Evolutionary conservation across 1,140 invertebrate genomes (phyloP).

Genomic region (Ceratosolen solmsi): DNA sequence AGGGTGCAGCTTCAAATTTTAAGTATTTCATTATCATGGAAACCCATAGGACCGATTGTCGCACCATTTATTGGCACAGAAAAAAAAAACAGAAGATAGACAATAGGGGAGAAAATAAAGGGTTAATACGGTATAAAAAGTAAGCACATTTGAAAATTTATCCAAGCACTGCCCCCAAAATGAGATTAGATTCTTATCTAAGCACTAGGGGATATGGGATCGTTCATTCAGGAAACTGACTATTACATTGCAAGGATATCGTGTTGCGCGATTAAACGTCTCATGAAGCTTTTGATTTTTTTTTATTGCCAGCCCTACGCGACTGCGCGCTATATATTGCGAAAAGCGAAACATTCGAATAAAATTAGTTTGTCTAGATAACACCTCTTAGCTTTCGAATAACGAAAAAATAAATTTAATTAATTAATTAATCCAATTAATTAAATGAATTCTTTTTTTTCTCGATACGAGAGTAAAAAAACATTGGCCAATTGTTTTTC

Average conservation of each 20-base stretch:
- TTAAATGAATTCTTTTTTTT: too few relatives aligned
- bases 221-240: slow-evolving; percentile 29
- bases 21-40: slow-evolving; percentile 29
- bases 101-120: slow-evolving; percentile 21
- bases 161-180: background rate
- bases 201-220: background rate
- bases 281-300: slow-evolving; percentile 4
- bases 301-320: background rate
- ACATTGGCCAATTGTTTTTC: too few relatives aligned
- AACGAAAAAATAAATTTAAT: too few relatives aligned
- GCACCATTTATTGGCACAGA: background rate
- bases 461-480: too few relatives aligned
- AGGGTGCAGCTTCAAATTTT: background rate
- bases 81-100: background rate
- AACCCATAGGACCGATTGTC: slow-evolving; percentile 19
- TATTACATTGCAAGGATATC: background rate
- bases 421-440: too few relatives aligned
- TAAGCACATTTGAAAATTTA: slow-evolving; percentile 16
- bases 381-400: background rate
- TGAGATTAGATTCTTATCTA: slow-evolving; percentile 47
- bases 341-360: background rate
- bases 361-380: background rate
- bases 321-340: background rate
- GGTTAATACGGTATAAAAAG: slow-evolving; percentile 44
- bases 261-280: background rate